Conservation (phyloP, 2,113 vertebrate species). For the Dromaius novaehollandiae region DNA sequence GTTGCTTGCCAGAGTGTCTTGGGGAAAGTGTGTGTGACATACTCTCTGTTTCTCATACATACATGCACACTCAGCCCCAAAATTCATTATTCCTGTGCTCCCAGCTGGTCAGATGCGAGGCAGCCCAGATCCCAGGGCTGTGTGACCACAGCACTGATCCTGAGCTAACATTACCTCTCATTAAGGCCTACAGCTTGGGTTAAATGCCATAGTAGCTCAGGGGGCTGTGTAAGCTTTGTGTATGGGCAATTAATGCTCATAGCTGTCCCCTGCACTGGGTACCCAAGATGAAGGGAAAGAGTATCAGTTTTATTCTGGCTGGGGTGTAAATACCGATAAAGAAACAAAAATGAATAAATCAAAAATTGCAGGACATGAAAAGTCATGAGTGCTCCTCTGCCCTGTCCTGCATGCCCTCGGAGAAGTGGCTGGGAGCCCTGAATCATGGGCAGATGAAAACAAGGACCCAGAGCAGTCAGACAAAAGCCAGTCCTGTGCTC, state of each 20-base stretch:
- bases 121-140: not conserved
- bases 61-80: not conserved
- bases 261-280: not conserved
- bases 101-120: not conserved
- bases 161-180: not conserved
- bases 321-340: not conserved
- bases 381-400: not conserved
- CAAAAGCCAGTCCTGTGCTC: not conserved
- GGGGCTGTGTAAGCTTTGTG: not conserved
- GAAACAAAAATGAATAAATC: conserved; percentile 4
- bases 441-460: not conserved
- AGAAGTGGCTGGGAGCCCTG: not conserved
- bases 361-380: not conserved
- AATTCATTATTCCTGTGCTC: conserved; percentile 13
- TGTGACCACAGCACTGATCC: not conserved
- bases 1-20: not conserved
- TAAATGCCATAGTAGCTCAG: not conserved
- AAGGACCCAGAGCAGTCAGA: not conserved
- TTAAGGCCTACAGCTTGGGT: conserved; percentile 8
- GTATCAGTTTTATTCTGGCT: not conserved
- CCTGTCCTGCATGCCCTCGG: not conserved
- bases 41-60: not conserved
- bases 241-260: not conserved
- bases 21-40: not conserved
- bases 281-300: not conserved